phyloP scores from a whole-genome alignment of 2,797 vertebrate genomes.

The Pseudopleuronectes americanus region DNA sequence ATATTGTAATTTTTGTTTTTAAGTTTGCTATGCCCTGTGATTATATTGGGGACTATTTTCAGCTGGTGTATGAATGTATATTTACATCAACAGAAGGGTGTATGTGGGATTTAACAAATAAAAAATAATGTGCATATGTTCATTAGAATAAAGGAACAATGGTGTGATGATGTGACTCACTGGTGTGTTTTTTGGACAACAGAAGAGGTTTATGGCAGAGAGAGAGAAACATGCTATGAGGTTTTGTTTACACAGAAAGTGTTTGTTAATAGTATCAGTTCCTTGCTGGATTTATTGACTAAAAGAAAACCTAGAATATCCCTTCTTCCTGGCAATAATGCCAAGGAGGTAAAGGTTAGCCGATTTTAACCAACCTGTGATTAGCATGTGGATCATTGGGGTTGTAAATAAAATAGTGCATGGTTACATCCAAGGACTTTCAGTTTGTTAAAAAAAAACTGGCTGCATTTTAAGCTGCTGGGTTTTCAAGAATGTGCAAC shows the following conservation, averaged over 20 bases:
- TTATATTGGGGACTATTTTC: constrained; percentile 22
- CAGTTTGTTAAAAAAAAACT: too few species aligned
- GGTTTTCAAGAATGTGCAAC: constrained; percentile 26
- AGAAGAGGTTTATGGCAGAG: neutral
- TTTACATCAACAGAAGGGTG: constrained; percentile 22
- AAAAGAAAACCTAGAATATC: constrained; percentile 5
- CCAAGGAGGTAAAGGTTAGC: constrained; percentile 6
- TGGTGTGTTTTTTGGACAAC: constrained; percentile 10
- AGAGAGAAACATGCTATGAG: constrained; percentile 4
- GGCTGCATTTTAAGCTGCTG: constrained; percentile 17
- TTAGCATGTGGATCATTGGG: neutral
- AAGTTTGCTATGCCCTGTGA: neutral
- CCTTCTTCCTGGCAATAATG: neutral
- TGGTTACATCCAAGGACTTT: constrained; percentile 3
- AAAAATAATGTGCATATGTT: constrained; percentile 13
- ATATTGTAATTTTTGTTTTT: neutral
- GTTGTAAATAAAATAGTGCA: constrained; percentile 24
- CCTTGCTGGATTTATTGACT: too few species aligned
- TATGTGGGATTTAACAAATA: constrained; percentile 23
- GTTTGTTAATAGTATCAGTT: neutral
- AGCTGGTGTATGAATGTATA: constrained; percentile 4
- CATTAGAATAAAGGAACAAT: constrained; percentile 11
- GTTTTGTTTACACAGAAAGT: constrained; percentile 5
- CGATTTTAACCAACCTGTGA: constrained; percentile 8
- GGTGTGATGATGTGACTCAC: neutral